A percentile compares a stretch with the other conserved stretches of the same genome.
Conservation (phyloP, 2,888 invertebrate species). For the Troides helena region DNA sequence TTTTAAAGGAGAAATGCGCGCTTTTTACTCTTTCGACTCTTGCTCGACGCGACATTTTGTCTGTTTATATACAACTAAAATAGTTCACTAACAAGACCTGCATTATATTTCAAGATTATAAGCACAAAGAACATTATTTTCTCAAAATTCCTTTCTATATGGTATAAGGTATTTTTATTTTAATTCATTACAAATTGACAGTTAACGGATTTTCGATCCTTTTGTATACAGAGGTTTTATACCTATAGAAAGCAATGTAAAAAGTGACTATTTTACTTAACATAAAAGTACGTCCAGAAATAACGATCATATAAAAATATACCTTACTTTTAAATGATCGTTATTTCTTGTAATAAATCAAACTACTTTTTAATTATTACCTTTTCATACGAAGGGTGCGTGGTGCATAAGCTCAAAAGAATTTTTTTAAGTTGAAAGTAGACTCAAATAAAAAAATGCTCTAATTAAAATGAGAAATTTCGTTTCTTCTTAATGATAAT, state of each 20-base stretch:
- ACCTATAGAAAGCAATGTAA: background rate
- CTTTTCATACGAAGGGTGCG: background rate
- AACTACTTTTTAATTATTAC: background rate
- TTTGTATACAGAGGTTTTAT: too few species aligned
- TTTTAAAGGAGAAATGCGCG: constrained; percentile 36
- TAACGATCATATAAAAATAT: too few species aligned
- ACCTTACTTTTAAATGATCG: background rate
- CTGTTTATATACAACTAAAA: background rate
- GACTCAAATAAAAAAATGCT: too few species aligned
- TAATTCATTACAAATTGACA: too few species aligned
- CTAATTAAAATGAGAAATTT: too few species aligned
- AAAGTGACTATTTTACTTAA: background rate
- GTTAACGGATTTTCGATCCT: too few species aligned
- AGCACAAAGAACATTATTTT: too few species aligned
- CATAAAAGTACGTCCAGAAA: background rate
- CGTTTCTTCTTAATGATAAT: too few species aligned
- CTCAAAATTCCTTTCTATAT: too few species aligned
- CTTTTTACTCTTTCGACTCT: constrained; percentile 25
- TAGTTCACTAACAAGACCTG: background rate
- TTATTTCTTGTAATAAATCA: background rate
- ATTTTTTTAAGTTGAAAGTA: too few species aligned
- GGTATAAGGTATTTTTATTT: background rate
- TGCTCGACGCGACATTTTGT: constrained; percentile 1
- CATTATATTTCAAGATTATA: too few species aligned
- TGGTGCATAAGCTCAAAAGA: background rate